Evolutionary conservation across 2,113 vertebrate genomes (phyloP).

Genomic region (Australoheros scitulus): DNA sequence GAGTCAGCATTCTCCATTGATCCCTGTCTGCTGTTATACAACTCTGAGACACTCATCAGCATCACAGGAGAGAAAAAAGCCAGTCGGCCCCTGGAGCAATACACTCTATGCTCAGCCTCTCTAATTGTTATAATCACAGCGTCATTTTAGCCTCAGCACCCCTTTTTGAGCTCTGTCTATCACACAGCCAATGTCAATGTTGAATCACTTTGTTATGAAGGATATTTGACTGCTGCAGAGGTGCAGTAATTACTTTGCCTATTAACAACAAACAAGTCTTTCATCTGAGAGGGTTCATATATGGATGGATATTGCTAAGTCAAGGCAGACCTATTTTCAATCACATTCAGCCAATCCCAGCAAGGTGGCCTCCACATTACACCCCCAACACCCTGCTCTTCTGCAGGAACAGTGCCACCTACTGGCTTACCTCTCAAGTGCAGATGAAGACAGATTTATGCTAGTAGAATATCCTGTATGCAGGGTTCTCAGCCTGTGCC

Average conservation of each 20-base stretch:
- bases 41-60: conserved; percentile 64
- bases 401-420: conserved; percentile 77
- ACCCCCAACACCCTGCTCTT: neutral
- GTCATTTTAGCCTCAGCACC: conserved; percentile 67
- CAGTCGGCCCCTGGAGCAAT: conserved; percentile 46
- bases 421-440: conserved; percentile 38
- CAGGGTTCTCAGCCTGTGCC: neutral
- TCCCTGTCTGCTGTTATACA: conserved; percentile 68
- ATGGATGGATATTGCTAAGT: conserved; percentile 51
- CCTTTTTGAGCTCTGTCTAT: conserved; percentile 58
- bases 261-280: conserved; percentile 75
- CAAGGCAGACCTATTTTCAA: conserved; percentile 64
- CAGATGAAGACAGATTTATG: neutral
- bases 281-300: conserved; percentile 56
- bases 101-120: conserved; percentile 55
- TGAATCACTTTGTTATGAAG: conserved; percentile 53
- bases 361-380: conserved; percentile 29
- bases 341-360: conserved; percentile 50
- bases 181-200: conserved; percentile 37
- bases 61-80: conserved; percentile 62
- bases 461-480: neutral
- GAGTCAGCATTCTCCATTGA: conserved; percentile 74
- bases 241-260: conserved; percentile 64
- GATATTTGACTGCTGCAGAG: conserved; percentile 56
- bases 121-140: conserved; percentile 74